phyloP scores from a whole-genome alignment of 1,140 invertebrate genomes.

The Lordiphosa mommai region DNA sequence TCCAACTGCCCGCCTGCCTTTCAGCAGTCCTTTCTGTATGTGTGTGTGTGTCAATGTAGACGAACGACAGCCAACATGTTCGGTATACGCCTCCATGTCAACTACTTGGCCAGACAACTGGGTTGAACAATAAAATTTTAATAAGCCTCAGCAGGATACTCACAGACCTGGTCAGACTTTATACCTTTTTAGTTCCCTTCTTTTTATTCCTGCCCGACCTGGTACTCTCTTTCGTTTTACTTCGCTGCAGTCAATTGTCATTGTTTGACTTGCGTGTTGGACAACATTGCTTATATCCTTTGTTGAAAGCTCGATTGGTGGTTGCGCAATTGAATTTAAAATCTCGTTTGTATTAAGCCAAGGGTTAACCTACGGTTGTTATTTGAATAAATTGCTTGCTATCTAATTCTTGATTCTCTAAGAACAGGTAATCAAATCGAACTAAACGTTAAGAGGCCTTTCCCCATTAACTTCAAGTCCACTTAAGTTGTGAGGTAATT shows the following conservation, averaged over 20 bases:
- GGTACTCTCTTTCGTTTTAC: background rate
- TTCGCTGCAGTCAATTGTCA: background rate
- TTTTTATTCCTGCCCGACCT: background rate
- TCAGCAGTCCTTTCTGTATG: background rate
- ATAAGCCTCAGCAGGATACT: slow-evolving; percentile 39
- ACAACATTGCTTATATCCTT: background rate
- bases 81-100: slow-evolving; percentile 19
- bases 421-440: too few species aligned
- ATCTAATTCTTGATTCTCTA: too few species aligned
- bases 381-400: too few species aligned
- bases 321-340: too few species aligned
- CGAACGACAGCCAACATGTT: slow-evolving; percentile 1
- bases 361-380: too few species aligned
- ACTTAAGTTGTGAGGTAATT: too few species aligned
- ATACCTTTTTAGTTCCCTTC: slow-evolving; percentile 2
- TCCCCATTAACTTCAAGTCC: too few species aligned
- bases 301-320: too few species aligned
- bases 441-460: too few species aligned
- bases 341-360: too few species aligned
- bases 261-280: background rate
- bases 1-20: slow-evolving; percentile 25
- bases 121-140: slow-evolving; percentile 53
- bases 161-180: slow-evolving; percentile 10
- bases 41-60: background rate
- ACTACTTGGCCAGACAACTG: slow-evolving; percentile 33